Percentiles rank a stretch among this genome's conserved stretches.
These are phyloP conservation scores for Drosophila simulans DNA, from an alignment of 1,140 invertebrate genomes.

Conservation along the genomic window DNA sequence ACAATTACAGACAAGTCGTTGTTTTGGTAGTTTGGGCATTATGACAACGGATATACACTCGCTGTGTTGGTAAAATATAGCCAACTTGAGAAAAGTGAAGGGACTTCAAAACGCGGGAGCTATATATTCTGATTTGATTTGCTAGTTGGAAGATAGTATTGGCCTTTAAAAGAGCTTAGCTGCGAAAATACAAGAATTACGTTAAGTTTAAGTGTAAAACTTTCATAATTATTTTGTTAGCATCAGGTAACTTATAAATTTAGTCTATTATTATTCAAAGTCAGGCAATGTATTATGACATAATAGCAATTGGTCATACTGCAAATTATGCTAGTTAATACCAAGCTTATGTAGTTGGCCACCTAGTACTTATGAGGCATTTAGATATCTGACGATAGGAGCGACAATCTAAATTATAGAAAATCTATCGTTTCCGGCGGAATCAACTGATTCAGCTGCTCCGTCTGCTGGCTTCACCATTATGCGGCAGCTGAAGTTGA, in stretches of 20 bases:
- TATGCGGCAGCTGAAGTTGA: constrained; percentile 33
- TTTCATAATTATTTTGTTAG: too few relatives aligned
- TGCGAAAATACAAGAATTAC: too few relatives aligned
- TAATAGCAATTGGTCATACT: not conserved
- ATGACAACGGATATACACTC: not conserved
- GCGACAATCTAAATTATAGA: constrained; percentile 57
- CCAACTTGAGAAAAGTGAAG: not conserved
- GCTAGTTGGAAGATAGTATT: too few relatives aligned
- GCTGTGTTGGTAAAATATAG: not conserved
- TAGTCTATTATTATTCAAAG: too few relatives aligned
- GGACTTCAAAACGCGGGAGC: not conserved
- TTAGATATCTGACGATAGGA: constrained; percentile 15
- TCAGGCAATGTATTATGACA: not conserved
- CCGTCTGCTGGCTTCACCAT: constrained; percentile 29
- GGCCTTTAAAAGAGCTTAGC: too few relatives aligned
- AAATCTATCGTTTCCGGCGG: constrained; percentile 54
- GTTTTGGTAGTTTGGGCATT: constrained; percentile 2
- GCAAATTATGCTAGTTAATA: not conserved
- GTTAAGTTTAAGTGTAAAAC: too few relatives aligned
- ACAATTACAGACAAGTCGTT: constrained; percentile 59
- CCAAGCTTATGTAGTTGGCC: constrained; percentile 10
- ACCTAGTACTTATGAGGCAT: constrained; percentile 34
- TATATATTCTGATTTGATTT: too few relatives aligned
- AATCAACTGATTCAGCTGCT: constrained; percentile 27
- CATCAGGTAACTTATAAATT: too few relatives aligned